These are phyloP conservation scores for Hippocampus abdominalis DNA, from an alignment of 2,113 vertebrate genomes.

Conservation along the genomic window DNA sequence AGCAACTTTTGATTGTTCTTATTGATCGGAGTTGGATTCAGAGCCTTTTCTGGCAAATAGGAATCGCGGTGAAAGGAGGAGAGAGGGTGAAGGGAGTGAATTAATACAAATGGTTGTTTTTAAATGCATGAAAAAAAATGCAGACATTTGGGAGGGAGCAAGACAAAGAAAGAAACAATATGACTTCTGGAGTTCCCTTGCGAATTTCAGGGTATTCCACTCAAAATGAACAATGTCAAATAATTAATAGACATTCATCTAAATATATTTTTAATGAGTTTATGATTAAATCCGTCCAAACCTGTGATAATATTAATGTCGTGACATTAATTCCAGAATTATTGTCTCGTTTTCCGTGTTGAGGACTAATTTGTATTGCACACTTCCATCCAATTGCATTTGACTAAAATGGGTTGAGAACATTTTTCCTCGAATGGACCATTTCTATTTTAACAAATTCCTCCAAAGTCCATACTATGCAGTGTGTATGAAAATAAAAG, in stretches of 20 bases:
- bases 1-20: conserved; percentile 57
- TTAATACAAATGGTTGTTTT: conserved; percentile 23
- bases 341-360: background rate
- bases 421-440: too few relatives aligned
- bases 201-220: conserved; percentile 10
- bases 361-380: background rate
- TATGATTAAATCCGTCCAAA: background rate
- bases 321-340: background rate
- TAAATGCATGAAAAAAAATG: background rate
- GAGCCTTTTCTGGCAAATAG: conserved; percentile 27
- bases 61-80: conserved; percentile 30
- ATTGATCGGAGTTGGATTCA: conserved; percentile 57
- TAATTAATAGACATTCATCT: background rate
- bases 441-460: too few relatives aligned
- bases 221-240: conserved; percentile 1
- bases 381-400: background rate
- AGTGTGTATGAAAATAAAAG: too few relatives aligned
- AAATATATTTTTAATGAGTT: background rate
- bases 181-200: conserved; percentile 13
- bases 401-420: background rate
- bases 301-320: background rate
- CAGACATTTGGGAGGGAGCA: background rate
- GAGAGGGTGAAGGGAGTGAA: conserved; percentile 23
- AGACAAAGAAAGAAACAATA: background rate
- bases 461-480: too few relatives aligned